A percentile compares a stretch with the other conserved stretches of the same genome.
phyloP scores from a whole-genome alignment of 2,797 vertebrate genomes.

The Tympanoctomys barrerae region DNA sequence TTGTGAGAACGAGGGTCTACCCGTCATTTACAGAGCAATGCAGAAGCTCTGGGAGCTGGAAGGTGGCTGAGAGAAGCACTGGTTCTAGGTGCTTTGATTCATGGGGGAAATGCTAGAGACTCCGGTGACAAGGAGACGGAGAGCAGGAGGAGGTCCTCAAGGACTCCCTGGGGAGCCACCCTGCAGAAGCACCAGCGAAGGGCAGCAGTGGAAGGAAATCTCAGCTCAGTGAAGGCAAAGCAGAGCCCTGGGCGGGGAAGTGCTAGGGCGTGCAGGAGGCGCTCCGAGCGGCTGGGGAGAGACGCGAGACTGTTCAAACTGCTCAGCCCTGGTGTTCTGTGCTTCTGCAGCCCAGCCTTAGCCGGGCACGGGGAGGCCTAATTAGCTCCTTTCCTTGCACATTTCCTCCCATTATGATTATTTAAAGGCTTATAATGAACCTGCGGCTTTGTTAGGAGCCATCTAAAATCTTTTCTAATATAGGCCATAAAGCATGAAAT shows the following conservation, averaged over 20 bases:
- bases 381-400: background rate
- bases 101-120: background rate
- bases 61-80: background rate
- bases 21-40: background rate
- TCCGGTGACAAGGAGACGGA: background rate
- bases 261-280: rapidly evolving
- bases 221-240: background rate
- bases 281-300: background rate
- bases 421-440: slow-evolving; percentile 42
- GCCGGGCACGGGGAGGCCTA: background rate
- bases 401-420: background rate
- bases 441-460: slow-evolving; percentile 22
- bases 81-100: background rate
- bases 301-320: background rate
- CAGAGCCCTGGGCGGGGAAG: background rate
- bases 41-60: background rate
- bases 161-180: rapidly evolving
- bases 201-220: background rate
- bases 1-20: background rate
- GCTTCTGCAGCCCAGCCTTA: background rate
- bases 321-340: background rate
- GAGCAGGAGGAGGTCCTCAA: background rate
- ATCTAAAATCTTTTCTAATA: background rate
- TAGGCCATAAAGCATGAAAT: background rate
- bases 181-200: background rate